Evolutionary conservation across 2,113 vertebrate species (phyloP).

Genomic region (Gulo gulo): DNA sequence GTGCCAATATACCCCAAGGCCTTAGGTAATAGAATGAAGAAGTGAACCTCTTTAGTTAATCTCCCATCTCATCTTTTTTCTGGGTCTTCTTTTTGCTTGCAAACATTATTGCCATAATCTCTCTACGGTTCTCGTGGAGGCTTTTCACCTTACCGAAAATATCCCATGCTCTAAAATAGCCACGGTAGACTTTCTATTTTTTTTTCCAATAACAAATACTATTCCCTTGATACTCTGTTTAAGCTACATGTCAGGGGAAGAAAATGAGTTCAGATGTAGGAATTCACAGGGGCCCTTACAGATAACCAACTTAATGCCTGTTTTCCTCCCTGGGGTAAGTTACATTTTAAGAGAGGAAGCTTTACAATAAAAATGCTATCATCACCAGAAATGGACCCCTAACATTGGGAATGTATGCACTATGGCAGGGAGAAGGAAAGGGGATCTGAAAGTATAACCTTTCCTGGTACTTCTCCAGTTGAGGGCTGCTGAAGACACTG

Average conservation of each 20-base stretch:
- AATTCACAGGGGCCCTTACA: not conserved
- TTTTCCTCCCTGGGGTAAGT: not conserved
- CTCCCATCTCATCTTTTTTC: not conserved
- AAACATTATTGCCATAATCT: not conserved
- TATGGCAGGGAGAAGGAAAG: not conserved
- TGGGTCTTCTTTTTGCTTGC: not conserved
- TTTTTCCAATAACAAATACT: not conserved
- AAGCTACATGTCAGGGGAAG: not conserved
- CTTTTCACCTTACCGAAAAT: not conserved
- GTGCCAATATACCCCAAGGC: fast-evolving
- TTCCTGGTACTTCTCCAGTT: not conserved
- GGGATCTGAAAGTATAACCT: not conserved
- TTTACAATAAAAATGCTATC: not conserved
- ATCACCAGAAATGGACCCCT: not conserved
- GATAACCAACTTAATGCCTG: not conserved
- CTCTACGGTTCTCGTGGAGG: not conserved
- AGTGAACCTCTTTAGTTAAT: not conserved
- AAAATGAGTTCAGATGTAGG: not conserved
- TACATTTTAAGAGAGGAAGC: not conserved
- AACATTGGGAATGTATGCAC: not conserved
- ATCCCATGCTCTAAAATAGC: not conserved
- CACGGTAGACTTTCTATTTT: not conserved
- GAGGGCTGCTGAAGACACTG: not conserved
- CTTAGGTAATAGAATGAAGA: not conserved
- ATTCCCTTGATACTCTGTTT: not conserved